Conservation (phyloP, 1,140 invertebrate species). For the Zaprionus tsacasi region DNA sequence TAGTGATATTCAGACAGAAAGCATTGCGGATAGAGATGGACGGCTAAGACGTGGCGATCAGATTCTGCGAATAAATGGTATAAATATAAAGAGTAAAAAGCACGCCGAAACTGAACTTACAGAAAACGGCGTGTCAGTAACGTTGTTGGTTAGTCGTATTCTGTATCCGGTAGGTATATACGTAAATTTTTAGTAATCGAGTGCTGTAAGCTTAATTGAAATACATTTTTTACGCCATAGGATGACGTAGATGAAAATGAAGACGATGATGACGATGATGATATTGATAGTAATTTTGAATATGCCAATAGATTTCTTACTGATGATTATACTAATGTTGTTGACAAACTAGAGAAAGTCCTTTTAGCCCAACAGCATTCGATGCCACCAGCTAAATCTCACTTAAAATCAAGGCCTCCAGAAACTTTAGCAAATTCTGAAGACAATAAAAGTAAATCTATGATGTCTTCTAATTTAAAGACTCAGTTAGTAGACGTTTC, state of each 20-base stretch:
- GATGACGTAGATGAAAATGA: conserved; percentile 65
- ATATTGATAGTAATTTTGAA: conserved; percentile 70
- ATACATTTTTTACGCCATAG: neutral
- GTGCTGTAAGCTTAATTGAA: neutral
- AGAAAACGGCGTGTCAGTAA: conserved; percentile 85
- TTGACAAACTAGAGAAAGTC: conserved; percentile 71
- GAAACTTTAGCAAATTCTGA: neutral
- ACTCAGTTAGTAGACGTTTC: neutral
- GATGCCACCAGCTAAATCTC: neutral
- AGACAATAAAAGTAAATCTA: neutral
- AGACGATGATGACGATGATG: conserved; percentile 55
- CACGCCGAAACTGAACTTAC: conserved; percentile 85
- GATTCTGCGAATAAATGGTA: conserved; percentile 88
- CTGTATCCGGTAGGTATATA: conserved; percentile 85
- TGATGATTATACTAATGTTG: conserved; percentile 73
- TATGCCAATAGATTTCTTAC: conserved; percentile 71
- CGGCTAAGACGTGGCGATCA: conserved; percentile 90
- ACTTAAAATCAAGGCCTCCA: conserved; percentile 17
- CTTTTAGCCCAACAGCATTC: conserved; percentile 49
- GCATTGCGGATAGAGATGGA: conserved; percentile 89
- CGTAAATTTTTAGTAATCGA: neutral
- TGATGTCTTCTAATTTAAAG: neutral
- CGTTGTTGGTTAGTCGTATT: conserved; percentile 86
- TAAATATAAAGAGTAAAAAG: conserved; percentile 86
- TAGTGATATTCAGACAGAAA: conserved; percentile 89